phyloP scores from a whole-genome alignment of 2,888 invertebrate genomes.

The Notodromas monacha region DNA sequence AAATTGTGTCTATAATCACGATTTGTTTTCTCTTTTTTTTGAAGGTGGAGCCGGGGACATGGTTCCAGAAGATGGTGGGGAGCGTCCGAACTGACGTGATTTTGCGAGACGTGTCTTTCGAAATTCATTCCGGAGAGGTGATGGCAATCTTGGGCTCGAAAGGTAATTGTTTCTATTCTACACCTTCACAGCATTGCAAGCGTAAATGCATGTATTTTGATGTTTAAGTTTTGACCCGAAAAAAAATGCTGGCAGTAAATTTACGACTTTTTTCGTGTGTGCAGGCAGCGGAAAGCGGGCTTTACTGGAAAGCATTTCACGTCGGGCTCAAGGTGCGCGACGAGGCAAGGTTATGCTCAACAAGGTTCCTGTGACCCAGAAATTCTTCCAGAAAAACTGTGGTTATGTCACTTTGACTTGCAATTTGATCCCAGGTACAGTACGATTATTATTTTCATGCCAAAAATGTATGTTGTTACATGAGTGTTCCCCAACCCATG shows the following conservation, averaged over 20 bases:
- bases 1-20: no score
- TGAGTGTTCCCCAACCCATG: no score
- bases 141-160: conserved; percentile 72
- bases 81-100: conserved; percentile 51
- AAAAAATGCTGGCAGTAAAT: no score
- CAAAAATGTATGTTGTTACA: no score
- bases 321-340: conserved; percentile 34
- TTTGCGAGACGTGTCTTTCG: conserved; percentile 63
- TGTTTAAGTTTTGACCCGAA: no score
- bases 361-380: conserved; percentile 43
- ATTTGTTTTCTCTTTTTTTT: no score
- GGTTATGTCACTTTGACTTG: conserved; percentile 33
- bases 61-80: conserved; percentile 26
- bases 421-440: conserved; percentile 1
- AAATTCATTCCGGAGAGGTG: conserved; percentile 67
- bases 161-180: conserved; percentile 21
- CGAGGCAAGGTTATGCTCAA: conserved; percentile 65
- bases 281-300: conserved; percentile 75
- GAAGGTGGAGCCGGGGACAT: not conserved
- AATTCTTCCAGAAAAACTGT: conserved; percentile 49
- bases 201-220: not conserved
- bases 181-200: not conserved
- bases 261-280: conserved; percentile 8
- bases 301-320: conserved; percentile 50
- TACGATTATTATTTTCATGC: no score